phyloP scores from a whole-genome alignment of 2,797 vertebrate genomes.

The Gobionotothen gibberifrons region DNA sequence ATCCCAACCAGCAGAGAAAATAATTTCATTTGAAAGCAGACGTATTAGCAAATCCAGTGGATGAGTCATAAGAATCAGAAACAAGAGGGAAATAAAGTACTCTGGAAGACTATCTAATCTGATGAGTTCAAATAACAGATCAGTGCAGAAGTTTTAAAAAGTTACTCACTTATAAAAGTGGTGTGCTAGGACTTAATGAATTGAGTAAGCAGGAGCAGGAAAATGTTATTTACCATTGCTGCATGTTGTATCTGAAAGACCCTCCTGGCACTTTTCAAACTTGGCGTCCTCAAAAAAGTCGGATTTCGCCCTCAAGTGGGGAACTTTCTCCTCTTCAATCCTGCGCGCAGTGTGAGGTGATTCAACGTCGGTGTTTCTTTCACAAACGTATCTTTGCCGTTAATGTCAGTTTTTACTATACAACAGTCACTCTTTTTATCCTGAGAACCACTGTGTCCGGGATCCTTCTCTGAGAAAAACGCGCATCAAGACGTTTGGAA shows the following conservation, averaged over 20 bases:
- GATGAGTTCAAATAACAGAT: slow-evolving; percentile 17
- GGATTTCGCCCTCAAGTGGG: slow-evolving; percentile 88
- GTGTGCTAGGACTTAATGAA: slow-evolving; percentile 1
- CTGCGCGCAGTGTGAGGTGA: slow-evolving; percentile 45
- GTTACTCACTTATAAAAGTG: neutral
- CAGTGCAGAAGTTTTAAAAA: slow-evolving; percentile 21
- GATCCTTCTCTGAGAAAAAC: slow-evolving; percentile 47
- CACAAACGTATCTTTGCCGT: slow-evolving; percentile 52
- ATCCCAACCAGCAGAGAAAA: slow-evolving; percentile 4
- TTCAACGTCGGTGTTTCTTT: slow-evolving; percentile 56
- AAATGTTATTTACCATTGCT: slow-evolving; percentile 85
- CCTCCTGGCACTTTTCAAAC: slow-evolving; percentile 78
- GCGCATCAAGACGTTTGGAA: slow-evolving; percentile 73
- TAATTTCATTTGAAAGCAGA: neutral
- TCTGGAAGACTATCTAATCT: slow-evolving; percentile 16
- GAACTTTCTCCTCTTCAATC: slow-evolving; percentile 81
- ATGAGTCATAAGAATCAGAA: slow-evolving; percentile 19
- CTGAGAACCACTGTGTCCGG: slow-evolving; percentile 31
- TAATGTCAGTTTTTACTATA: slow-evolving; percentile 44
- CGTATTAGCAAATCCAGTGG: neutral
- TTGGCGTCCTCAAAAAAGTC: slow-evolving; percentile 82
- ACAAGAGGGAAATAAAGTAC: slow-evolving; percentile 5
- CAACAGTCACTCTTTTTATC: slow-evolving; percentile 35
- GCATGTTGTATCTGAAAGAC: slow-evolving; percentile 84
- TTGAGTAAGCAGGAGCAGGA: slow-evolving; percentile 17